A percentile compares a stretch with the other conserved stretches of the same genome.
These are phyloP conservation scores for Gandaritis pyraliata DNA, from an alignment of 2,888 invertebrate genomes.

Conservation along the genomic window DNA sequence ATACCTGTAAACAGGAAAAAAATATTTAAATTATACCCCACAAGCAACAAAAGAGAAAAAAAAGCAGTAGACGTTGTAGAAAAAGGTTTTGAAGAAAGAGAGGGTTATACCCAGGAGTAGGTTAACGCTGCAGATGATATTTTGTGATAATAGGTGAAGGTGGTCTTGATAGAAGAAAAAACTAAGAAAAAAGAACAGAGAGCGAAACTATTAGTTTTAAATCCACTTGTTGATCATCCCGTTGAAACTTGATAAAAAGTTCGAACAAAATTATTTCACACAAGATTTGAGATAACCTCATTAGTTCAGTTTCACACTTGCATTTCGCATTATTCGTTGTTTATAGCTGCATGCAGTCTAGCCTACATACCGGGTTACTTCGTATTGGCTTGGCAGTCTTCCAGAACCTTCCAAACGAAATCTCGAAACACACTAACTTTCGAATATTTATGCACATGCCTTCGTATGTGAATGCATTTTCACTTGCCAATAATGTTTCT, in stretches of 20 bases:
- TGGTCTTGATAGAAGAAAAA: too few species aligned
- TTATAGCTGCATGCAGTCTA: conserved; percentile 35
- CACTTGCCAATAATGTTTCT: conserved; percentile 18
- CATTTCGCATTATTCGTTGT: conserved; percentile 38
- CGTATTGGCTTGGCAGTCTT: conserved; percentile 49
- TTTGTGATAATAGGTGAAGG: too few species aligned
- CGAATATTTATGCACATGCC: conserved; percentile 46
- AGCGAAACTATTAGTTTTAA: too few species aligned
- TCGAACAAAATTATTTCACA: conserved; percentile 3
- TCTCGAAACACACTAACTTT: conserved; percentile 42
- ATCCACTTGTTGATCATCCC: conserved; percentile 3
- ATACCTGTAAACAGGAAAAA: conserved; percentile 23
- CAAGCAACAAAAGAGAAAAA: background rate
- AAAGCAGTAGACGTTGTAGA: too few species aligned
- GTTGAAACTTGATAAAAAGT: background rate
- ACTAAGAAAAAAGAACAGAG: too few species aligned
- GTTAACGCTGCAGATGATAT: too few species aligned
- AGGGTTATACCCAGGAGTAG: too few species aligned
- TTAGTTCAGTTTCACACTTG: conserved; percentile 32
- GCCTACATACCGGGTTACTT: conserved; percentile 38
- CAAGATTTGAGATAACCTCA: conserved; percentile 11
- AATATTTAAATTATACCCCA: conserved; percentile 3
- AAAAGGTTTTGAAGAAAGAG: too few species aligned
- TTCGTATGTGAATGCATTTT: conserved; percentile 28
- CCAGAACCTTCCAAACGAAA: conserved; percentile 56